Evolutionary conservation across 2,113 vertebrate species (phyloP), one percentile per base, ranked within the genome.

Genomic region (Dasyurus viverrinus): DNA sequence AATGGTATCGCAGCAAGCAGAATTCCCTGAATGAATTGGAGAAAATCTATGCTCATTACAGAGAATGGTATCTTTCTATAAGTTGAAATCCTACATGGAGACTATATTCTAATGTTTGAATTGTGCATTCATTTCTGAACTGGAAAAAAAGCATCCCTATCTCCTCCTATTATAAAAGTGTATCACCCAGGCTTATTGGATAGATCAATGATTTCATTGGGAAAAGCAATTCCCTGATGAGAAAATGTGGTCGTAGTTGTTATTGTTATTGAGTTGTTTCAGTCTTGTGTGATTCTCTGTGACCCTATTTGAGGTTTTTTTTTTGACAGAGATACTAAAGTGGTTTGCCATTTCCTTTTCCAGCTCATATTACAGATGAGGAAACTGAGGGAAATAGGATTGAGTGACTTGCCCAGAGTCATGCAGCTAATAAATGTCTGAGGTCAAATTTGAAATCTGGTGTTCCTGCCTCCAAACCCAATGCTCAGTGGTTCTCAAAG

Each of bases 21-120:
- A 95, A 89, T 68, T 84, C 96, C 96, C 95, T 94, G 92, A 97
- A 93, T 89, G 96, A 98, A 96, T 84, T 89, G 19, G 97, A 93
- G 90, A 93, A 98, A 97, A 54, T 96, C 95, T 97, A 95, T 96
- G 95, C 60, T 95, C 93, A 90, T 91, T 47, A 92, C 60, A 97
- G 50, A 68, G 96, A 96, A 93, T 94, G 76, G 76, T 90, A 90
- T 92, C 92, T 93, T 92, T 97, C 55, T 95, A 96, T 97, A 93
- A 93, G 30, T 89, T 93, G 92, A 97, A 47, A 0, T 42, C 93
- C 96, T 94, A 92, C 93, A 91, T 92, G 94, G 46, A 60, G 95
- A 95, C 91, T 52, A 52, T 55, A 93, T 22, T 23, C 26, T 92
- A 95, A 94, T 84, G 19, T 84, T 90, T 68, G 89, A 90, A 92